Evolutionary conservation across 1,140 invertebrate species (phyloP).

Genomic region (Hydropsyche tenuis): DNA sequence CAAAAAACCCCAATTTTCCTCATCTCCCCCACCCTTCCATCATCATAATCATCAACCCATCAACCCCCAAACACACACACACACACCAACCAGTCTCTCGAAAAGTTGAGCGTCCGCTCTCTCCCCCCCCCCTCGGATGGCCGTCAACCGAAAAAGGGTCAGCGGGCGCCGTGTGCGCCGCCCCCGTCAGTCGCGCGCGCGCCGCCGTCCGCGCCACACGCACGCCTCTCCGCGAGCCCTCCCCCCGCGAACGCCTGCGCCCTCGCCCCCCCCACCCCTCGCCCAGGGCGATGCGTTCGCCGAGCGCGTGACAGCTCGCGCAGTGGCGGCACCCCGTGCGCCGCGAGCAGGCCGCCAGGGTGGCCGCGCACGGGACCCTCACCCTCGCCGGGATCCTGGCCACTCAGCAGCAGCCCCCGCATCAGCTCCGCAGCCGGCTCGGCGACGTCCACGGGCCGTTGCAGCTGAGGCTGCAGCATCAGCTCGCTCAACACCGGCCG

Average conservation of each 20-base stretch:
- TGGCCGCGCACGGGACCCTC: conserved; percentile 29
- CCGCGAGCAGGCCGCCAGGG: background rate
- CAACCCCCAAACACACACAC: too few relatives aligned
- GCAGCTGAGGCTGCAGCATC: background rate
- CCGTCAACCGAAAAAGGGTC: conserved; percentile 23
- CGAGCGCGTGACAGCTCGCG: background rate
- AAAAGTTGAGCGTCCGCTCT: too few relatives aligned
- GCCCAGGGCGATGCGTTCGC: background rate
- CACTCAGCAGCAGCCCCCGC: background rate
- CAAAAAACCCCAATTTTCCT: too few relatives aligned
- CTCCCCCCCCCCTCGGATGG: too few relatives aligned
- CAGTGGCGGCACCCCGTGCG: conserved; percentile 17
- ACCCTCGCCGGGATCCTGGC: conserved; percentile 27
- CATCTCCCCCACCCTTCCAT: too few relatives aligned
- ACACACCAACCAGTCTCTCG: too few relatives aligned
- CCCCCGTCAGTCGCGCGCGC: conserved; percentile 14
- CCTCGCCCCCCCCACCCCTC: background rate
- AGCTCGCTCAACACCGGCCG: background rate
- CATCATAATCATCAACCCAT: too few relatives aligned
- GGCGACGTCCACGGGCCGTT: too few relatives aligned
- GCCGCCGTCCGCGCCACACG: background rate
- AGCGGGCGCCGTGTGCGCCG: conserved; percentile 3
- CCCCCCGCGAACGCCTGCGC: background rate
- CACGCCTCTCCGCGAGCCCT: background rate
- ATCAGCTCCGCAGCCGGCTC: background rate